Evolutionary conservation across 2,797 vertebrate genomes (phyloP), one percentile per base, ranked within the genome.

Genomic region (Acanthurus leucopareius): DNA sequence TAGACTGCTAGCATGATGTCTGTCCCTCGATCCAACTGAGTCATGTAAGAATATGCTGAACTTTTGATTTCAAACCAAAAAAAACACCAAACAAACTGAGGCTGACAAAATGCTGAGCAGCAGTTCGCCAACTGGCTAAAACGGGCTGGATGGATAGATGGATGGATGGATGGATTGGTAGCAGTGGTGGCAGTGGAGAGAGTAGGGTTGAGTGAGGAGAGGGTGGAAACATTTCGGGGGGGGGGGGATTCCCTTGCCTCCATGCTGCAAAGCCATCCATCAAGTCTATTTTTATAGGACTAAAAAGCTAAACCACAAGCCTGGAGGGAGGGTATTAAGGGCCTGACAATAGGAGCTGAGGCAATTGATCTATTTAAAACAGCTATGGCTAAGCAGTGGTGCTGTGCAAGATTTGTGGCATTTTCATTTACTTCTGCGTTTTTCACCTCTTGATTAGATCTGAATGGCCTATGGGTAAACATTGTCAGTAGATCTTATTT

Each of bases 281-380:
- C 90, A 91, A 85, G 90, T 84, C 85, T 88, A 73, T 88, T 90
- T 93, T 92, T 90, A 91, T 84, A 81, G 84, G 83, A 85, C 79
- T 91, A 82, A 91, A 89, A 79, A 87, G 86, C 82, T 91, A 86
- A 89, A 90, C 86, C 89, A 82, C 88, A 89, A 86, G 86, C 83
- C 90, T 73, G 70, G 38, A 69, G 85, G 88, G 86, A 91, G 86
- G 82, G 90, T 90, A 92, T 91, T 89, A 90, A 84, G 79, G 73
- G 74, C 81, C 87, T 88, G 84, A 92, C 83, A 87, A 92, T 86
- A 82, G 49, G 64, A 86, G 84, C 85, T 22, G 69, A 78, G 70
- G 80, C 76, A 85, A 93, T 86, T 91, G 88, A 94, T 92, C 86
- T 88, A 88, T 91, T 93, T 92, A 88, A 91, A 90, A 90, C 58